These are phyloP conservation scores for Tarsius wallacei DNA, from an alignment of 2,797 vertebrate species.

Conservation along the genomic window DNA sequence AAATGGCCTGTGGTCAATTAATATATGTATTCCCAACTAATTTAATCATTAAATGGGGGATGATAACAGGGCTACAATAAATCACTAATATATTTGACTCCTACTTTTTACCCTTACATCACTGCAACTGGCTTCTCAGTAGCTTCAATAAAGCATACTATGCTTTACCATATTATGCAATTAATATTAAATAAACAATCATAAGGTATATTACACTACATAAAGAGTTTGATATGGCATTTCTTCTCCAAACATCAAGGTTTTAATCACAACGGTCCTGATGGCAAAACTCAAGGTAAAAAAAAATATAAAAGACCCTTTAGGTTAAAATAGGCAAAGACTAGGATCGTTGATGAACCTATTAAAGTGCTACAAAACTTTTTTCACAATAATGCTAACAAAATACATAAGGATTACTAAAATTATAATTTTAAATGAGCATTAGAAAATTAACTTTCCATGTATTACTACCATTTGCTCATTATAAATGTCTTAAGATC, in stretches of 20 bases:
- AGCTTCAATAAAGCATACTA: not conserved
- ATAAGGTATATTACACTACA: not conserved
- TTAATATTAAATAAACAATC: constrained; percentile 28
- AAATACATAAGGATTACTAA: constrained; percentile 31
- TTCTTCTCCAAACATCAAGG: not conserved
- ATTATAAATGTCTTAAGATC: constrained; percentile 54
- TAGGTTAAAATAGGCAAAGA: constrained; percentile 23
- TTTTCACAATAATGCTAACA: not conserved
- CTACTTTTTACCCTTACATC: not conserved
- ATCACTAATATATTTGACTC: not conserved
- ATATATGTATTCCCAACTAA: constrained; percentile 24
- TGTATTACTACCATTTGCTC: not conserved
- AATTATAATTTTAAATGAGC: constrained; percentile 46
- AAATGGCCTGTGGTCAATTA: constrained; percentile 5
- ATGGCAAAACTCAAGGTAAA: not conserved
- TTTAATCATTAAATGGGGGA: not conserved
- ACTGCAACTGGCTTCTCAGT: not conserved
- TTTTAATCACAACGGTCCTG: not conserved
- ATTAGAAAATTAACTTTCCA: constrained; percentile 41
- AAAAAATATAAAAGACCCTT: constrained; percentile 7
- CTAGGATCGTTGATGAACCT: not conserved
- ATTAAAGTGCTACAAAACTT: not conserved
- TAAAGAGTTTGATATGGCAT: not conserved
- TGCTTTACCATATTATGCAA: constrained; percentile 29
- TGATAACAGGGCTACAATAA: not conserved